A percentile compares a stretch with the other conserved stretches of the same genome.
These are phyloP conservation scores for Setipinna tenuifilis DNA, from an alignment of 2,797 vertebrate genomes.

Conservation along the genomic window DNA sequence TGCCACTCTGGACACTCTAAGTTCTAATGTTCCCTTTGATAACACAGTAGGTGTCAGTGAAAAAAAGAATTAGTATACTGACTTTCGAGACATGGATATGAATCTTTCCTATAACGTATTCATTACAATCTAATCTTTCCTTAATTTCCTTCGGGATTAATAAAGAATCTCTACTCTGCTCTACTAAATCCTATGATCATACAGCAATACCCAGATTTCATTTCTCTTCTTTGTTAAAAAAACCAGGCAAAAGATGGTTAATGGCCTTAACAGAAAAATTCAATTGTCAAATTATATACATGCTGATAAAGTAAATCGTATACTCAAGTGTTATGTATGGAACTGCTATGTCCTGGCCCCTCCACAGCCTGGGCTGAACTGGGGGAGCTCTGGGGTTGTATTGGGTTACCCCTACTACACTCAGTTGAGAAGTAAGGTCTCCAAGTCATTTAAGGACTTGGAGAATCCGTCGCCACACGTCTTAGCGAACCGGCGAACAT, in stretches of 20 bases:
- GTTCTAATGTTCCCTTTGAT: neutral
- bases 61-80: too few species aligned
- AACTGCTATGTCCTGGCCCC: neutral
- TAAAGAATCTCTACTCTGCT: neutral
- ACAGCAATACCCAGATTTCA: neutral
- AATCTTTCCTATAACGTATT: too few species aligned
- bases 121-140: too few species aligned
- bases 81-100: too few species aligned
- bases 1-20: neutral
- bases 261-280: too few species aligned
- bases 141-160: too few species aligned
- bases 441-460: slow-evolving; percentile 8
- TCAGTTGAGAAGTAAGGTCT: neutral
- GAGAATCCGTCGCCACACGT: neutral
- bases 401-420: neutral
- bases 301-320: neutral
- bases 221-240: neutral
- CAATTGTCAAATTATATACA: neutral
- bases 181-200: neutral
- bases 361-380: neutral
- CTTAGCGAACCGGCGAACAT: neutral
- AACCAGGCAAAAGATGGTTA: neutral
- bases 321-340: neutral
- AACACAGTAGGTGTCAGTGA: neutral
- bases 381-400: neutral